phyloP scores from a whole-genome alignment of 2,797 vertebrate species.

The Xyrichtys novacula region DNA sequence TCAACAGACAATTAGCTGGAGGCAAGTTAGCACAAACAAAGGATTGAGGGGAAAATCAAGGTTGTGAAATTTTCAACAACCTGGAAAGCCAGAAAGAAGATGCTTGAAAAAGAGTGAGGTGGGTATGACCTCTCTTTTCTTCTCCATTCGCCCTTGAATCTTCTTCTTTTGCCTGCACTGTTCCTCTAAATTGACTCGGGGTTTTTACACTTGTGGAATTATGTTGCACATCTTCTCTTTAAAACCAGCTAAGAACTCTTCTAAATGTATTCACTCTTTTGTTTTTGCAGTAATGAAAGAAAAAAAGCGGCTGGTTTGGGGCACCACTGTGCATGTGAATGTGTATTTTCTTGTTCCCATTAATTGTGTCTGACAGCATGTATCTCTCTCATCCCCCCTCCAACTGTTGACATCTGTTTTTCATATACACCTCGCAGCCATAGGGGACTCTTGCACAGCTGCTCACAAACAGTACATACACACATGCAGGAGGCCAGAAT shows the following conservation, averaged over 20 bases:
- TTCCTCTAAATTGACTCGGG: conserved; percentile 49
- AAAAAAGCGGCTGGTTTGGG: not conserved
- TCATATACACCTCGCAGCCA: conserved; percentile 57
- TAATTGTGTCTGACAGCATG: conserved; percentile 76
- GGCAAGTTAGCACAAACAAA: conserved; percentile 19
- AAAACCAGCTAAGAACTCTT: conserved; percentile 17
- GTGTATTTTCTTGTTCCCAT: conserved; percentile 54
- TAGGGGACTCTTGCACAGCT: conserved; percentile 47
- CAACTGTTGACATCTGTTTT: conserved; percentile 76
- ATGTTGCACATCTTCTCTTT: conserved; percentile 33
- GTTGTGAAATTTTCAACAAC: conserved; percentile 35
- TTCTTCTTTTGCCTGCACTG: conserved; percentile 38
- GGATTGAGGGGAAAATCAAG: conserved; percentile 31
- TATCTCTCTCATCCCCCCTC: conserved; percentile 57
- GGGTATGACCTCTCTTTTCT: conserved; percentile 19
- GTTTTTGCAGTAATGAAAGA: conserved; percentile 19
- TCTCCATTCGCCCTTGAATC: conserved; percentile 58
- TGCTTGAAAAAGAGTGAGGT: conserved; percentile 12
- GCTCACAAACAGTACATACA: conserved; percentile 15
- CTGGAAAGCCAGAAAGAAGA: conserved; percentile 45
- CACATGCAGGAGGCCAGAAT: not conserved
- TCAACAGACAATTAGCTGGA: conserved; percentile 22
- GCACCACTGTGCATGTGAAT: not conserved
- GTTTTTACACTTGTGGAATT: conserved; percentile 48
- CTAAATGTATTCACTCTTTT: conserved; percentile 44